Conservation (phyloP, 2,888 invertebrate genomes). For the Colostygia pectinataria region DNA sequence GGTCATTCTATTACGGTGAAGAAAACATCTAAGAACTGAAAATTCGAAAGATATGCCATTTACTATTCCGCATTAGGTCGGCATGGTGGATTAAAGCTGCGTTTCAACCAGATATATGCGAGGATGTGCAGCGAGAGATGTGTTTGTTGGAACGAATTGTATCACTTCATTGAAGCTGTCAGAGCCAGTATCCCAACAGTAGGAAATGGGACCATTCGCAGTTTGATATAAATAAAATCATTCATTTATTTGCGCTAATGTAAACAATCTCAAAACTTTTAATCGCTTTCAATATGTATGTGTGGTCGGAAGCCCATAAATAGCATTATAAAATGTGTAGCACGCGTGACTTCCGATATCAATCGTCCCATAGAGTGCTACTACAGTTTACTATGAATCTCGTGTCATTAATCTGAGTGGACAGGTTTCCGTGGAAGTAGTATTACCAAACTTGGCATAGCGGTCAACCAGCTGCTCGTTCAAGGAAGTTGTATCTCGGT, state of each 20-base stretch:
- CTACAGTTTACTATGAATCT: conserved; percentile 12
- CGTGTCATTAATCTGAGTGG: conserved; percentile 5
- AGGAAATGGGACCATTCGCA: not conserved
- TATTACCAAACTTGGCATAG: conserved; percentile 15
- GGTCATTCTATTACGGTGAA: too few relatives aligned
- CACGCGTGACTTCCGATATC: conserved; percentile 14
- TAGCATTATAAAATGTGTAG: not conserved
- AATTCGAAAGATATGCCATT: too few relatives aligned
- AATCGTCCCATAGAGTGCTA: conserved; percentile 4
- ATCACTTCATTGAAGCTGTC: too few relatives aligned
- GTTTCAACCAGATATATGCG: too few relatives aligned
- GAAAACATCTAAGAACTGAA: too few relatives aligned
- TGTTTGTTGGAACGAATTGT: too few relatives aligned
- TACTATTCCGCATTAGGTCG: too few relatives aligned
- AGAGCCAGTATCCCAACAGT: too few relatives aligned
- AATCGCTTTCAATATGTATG: conserved; percentile 1
- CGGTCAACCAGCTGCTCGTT: conserved; percentile 15
- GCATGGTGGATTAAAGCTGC: too few relatives aligned
- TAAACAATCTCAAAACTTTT: conserved; percentile 10
- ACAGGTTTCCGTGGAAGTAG: conserved; percentile 15
- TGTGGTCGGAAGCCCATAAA: conserved; percentile 9
- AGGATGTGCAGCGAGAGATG: too few relatives aligned
- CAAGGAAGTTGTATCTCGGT: conserved; percentile 13
- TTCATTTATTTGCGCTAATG: not conserved
- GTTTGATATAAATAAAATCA: too few relatives aligned